Conservation (phyloP, 2,888 invertebrate genomes). For the Hetaerina titia region DNA sequence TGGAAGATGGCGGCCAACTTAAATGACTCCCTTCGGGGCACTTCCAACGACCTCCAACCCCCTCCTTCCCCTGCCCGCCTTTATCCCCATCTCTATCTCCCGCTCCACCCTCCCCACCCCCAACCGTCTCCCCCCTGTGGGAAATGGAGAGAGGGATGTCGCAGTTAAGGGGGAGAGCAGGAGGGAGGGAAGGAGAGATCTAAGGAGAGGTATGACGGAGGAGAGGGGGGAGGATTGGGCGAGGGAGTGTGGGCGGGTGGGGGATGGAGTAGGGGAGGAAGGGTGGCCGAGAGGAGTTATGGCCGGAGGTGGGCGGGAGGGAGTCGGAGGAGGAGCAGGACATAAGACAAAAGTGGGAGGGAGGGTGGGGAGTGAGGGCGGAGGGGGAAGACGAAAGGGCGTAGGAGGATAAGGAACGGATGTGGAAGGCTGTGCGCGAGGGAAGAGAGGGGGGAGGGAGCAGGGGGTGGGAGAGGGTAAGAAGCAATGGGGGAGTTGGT, state of each 20-base stretch:
- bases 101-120: background rate
- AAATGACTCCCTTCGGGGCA: constrained; percentile 46
- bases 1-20: constrained; percentile 63
- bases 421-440: background rate
- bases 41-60: constrained; percentile 37
- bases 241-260: background rate
- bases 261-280: background rate
- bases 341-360: background rate
- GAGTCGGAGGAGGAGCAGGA: background rate
- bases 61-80: background rate
- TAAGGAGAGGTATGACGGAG: background rate
- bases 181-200: no score
- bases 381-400: background rate
- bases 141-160: constrained; percentile 46
- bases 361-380: background rate
- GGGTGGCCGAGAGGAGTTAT: background rate
- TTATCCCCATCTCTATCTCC: background rate
- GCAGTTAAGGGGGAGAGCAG: background rate
- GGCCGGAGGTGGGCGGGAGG: background rate
- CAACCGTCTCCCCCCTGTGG: background rate
- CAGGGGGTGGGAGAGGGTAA: background rate
- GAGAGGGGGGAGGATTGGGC: background rate
- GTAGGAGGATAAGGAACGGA: background rate
- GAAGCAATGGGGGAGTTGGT: background rate
- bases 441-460: background rate